Evolutionary conservation across 2,113 vertebrate genomes (phyloP), one percentile per base, ranked within the genome.

Genomic region (Oxygymnocypris stewartii): DNA sequence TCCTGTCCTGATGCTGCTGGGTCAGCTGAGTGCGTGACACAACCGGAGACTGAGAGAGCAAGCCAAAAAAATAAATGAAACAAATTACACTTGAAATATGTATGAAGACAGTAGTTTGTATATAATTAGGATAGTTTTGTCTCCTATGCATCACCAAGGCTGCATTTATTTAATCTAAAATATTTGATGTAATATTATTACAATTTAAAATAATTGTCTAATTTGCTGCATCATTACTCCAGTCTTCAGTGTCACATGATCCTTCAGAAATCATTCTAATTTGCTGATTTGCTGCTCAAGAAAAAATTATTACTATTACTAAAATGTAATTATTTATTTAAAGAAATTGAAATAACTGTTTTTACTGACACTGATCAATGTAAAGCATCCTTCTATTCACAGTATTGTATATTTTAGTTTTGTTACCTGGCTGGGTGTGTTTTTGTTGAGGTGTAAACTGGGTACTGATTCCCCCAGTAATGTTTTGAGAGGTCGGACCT

Each of bases 401-500:
- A 20, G 51, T 7, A 54, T 54, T 11, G 51, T 79, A 18, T 61
- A 80, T 7, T 0, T 80, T 4, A 80, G 51, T 79, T 63, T 6
- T 51, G 23, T 51, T 90, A 99, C 98, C 93, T 99, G 98, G 90
- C 95, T 99, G 63, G 97, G 97, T 51, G 98, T 98, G 92, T 94
- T 96, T 92, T 96, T 99, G 90, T 95, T 98, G 91, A 99, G 95
- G 92, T 98, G 97, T 88, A 99, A 94, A 88, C 96, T 9, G 12
- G 97, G 96, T 86, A 96, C 95, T 1, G 96, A 94, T 51, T 99
- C 98, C 85, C 97, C 97, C 89, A 99, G 86, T 35, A 99, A 95
- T 69, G 97, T 95, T 87, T 98, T 99, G 85, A 98, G 96, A 3
- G 98, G 98, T 88, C 98, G 96, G 86, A 99, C 97, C 91, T 99